Evolutionary conservation across 2,888 invertebrate species (phyloP), one percentile per base, ranked within the genome.

Genomic region (Ophioninae sp.): DNA sequence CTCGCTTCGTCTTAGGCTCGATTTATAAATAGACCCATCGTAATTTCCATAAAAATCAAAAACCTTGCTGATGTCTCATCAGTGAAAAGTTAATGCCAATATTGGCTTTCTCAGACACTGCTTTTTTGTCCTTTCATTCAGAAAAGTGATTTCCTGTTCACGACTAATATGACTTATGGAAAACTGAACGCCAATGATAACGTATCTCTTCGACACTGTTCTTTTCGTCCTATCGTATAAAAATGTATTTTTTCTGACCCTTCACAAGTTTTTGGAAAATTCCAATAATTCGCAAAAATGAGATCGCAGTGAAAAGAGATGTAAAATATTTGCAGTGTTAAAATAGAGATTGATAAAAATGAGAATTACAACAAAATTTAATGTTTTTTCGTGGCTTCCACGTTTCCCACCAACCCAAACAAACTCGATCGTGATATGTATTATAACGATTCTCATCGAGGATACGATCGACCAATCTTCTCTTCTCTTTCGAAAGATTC

Each of bases 61-160:
- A 30, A 69, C 51, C 37, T 20, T n/a, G 51, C 22, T 13, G 37
- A 56, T 17, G 30, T 13, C 37, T 20, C n/a, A 41, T 51, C 13
- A 63, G 6, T 30, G 8, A 51, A 56, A 22, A 71, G 71, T 64
- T 3, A 63, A 44, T 51, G 13, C 61, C 44, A 56, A 76, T 41
- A 58, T 41, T 39, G n/a, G 67, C 39, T 59, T 2, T 9, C 44
- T 0, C 10, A 30, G 30, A 2, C 30, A 10, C 9, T 44, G 44
- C 44, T 13, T 30, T 30, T 30, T 30, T 30, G 30, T 30, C 30
- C 30, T 30, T 30, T 30, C 30, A 30, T 30, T 30, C 3, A 30
- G 30, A 30, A 30, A 30, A 30, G 30, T 30, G 30, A 3, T 30
- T 30, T 30, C 3, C 30, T 3, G 30, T 30, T 30, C 1, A 30